Conservation (phyloP, 2,113 vertebrate species). For the Corythornis madagascariensis region DNA sequence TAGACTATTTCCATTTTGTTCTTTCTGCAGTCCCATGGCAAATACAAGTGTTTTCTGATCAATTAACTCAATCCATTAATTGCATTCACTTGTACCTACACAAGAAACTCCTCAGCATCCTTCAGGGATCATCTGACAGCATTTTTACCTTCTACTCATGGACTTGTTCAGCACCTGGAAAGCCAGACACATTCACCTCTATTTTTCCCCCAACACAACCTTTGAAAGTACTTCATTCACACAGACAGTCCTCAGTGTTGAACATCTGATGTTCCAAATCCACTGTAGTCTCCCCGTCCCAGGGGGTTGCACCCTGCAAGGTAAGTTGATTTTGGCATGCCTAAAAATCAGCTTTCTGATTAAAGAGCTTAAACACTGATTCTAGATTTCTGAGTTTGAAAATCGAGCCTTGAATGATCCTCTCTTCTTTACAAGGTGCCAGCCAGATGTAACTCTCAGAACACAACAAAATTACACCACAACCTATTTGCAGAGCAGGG, state of each 20-base stretch:
- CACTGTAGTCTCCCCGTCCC: neutral
- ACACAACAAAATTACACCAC: accelerated
- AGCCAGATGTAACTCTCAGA: neutral
- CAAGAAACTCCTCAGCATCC: neutral
- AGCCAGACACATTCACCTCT: neutral
- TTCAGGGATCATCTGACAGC: neutral
- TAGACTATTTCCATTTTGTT: neutral
- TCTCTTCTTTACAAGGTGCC: neutral
- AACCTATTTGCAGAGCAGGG: neutral
- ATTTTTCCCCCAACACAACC: neutral
- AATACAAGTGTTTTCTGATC: neutral
- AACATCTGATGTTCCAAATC: neutral
- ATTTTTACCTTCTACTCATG: neutral
- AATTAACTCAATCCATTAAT: neutral
- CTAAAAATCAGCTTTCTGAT: neutral
- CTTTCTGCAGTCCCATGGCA: neutral
- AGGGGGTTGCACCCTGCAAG: neutral
- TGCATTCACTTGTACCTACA: neutral
- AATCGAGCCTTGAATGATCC: neutral
- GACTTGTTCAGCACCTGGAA: neutral
- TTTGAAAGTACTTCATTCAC: neutral
- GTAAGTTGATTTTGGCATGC: accelerated
- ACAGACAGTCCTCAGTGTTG: neutral
- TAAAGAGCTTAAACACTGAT: neutral
- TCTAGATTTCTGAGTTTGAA: neutral